Evolutionary conservation across 2,113 vertebrate genomes (phyloP), one percentile per base, ranked within the genome.

Genomic region (Dicrurus megarhynchus): DNA sequence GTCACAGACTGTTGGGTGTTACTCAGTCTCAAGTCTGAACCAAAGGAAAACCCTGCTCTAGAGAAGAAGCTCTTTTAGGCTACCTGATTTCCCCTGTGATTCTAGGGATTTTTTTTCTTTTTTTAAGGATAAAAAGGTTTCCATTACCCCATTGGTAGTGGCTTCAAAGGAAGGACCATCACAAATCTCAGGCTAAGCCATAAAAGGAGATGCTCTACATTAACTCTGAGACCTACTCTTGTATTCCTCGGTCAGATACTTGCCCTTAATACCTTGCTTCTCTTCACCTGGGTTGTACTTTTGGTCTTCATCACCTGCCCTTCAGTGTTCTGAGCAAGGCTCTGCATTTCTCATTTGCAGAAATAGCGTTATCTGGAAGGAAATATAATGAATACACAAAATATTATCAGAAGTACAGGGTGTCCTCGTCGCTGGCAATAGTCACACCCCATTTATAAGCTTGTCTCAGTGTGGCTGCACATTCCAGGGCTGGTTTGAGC

Each of bases 401-500:
- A 88, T 84, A 70, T 64, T 63, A 33, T 53, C 59, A 23, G n/a
- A 83, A 65, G 80, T 39, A 65, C 79, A 47, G 20, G 10, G 23
- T 67, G 60, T 87, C 91, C 89, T 93, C 84, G 86, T 52, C 39
- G 1, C 47, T 65, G 59, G 60, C 83, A 86, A 84, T 86, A 77
- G 63, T 52, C 3, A 3, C 42, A 20, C 23, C 37, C 33, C 50
- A 74, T 92, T 80, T 90, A 28, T 89, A 93, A 96, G 13, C 50
- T 30, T 50, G n/a, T 59, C 47, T 82, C 10, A 0, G 1, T 35
- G 46, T 32, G 27, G 78, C 5, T 1, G 50, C 42, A 42, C 30
- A 3, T 28, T 65, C 82, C 70, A 71, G n/a, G 37, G 26, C 9
- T 85, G 67, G 57, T 84, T 92, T 86, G 64, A 4, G 1, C 21